Percentiles rank a stretch among this genome's conserved stretches.
Conservation (phyloP, 2,797 vertebrate genomes). For the Poeciliopsis infans region DNA sequence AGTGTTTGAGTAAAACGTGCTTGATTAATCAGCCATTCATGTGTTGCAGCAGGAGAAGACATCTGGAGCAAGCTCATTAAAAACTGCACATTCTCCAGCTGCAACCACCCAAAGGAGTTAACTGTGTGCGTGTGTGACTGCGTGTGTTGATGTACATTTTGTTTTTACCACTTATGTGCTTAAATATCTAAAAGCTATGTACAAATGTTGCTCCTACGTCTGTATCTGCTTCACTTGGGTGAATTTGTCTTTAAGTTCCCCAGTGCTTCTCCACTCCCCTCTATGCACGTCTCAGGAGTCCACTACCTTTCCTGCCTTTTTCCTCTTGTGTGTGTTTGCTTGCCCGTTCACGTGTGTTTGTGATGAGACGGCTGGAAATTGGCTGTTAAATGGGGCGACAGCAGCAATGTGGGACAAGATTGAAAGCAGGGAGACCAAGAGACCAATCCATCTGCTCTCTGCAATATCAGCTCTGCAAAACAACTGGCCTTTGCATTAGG, state of each 20-base stretch:
- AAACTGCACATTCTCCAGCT: constrained; percentile 63
- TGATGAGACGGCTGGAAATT: constrained; percentile 73
- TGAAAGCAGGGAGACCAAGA: constrained; percentile 68
- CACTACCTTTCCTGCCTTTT: constrained; percentile 26
- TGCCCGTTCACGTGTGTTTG: constrained; percentile 46
- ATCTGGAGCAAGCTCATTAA: constrained; percentile 80
- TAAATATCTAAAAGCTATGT: constrained; percentile 38
- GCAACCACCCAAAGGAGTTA: constrained; percentile 51
- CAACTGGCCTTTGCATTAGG: constrained; percentile 75
- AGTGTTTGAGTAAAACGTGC: constrained; percentile 48
- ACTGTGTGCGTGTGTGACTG: not conserved
- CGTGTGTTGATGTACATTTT: constrained; percentile 7
- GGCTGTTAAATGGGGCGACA: constrained; percentile 76
- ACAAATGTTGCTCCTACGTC: constrained; percentile 18
- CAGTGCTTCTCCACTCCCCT: constrained; percentile 25
- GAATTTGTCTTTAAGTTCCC: constrained; percentile 30
- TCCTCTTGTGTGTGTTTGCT: constrained; percentile 22
- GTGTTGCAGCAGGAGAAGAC: constrained; percentile 60
- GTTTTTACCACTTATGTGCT: constrained; percentile 36
- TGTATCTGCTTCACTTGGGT: constrained; percentile 14
- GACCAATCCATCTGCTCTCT: constrained; percentile 74
- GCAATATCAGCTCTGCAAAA: constrained; percentile 65
- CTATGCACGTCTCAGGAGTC: constrained; percentile 34
- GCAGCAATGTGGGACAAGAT: constrained; percentile 75
- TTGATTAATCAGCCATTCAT: constrained; percentile 77